Conservation (phyloP, 2,797 vertebrate genomes). For the Aldrovandia affinis region DNA sequence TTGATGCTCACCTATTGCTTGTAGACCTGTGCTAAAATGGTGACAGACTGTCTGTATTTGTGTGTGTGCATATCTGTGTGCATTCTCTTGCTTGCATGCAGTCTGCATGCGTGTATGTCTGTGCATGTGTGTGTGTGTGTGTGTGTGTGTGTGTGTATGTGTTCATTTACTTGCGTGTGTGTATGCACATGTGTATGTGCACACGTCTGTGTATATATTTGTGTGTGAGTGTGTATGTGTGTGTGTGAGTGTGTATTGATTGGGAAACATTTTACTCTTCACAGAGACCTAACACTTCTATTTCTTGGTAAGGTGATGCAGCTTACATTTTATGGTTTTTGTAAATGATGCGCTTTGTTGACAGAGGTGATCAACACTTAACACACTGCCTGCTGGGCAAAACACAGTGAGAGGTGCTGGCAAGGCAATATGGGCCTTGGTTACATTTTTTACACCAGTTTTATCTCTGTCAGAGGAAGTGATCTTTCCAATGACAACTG, state of each 20-base stretch:
- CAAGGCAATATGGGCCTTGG: background rate
- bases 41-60: background rate
- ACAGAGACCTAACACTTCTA: no score
- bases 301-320: no score
- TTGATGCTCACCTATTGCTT: background rate
- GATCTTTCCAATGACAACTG: background rate
- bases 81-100: background rate
- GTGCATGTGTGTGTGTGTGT: no score
- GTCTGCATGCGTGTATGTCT: background rate
- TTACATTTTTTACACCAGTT: background rate
- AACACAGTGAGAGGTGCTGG: background rate
- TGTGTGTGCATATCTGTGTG: slow-evolving; percentile 1
- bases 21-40: slow-evolving; percentile 3
- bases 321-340: background rate
- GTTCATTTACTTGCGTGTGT: no score
- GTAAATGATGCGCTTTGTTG: background rate
- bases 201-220: no score
- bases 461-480: background rate
- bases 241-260: background rate
- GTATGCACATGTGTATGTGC: no score
- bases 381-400: background rate
- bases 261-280: no score
- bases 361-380: background rate
- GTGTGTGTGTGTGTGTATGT: no score
- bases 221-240: background rate